These are phyloP conservation scores for Periphyllus acericola DNA, from an alignment of 2,888 invertebrate genomes.

Conservation along the genomic window DNA sequence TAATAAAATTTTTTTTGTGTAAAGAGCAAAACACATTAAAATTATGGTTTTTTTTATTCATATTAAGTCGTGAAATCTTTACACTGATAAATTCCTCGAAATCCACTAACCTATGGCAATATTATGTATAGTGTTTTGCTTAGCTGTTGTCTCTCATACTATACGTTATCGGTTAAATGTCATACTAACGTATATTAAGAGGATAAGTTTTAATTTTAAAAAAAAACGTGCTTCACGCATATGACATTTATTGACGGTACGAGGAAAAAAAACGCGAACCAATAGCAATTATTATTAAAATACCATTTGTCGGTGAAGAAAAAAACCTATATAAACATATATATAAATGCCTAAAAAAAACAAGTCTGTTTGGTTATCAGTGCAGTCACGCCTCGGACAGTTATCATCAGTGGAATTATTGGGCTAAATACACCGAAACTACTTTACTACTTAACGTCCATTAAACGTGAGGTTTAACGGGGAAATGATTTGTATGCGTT, in stretches of 20 bases:
- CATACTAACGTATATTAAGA: neutral
- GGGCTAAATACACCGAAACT: constrained; percentile 43
- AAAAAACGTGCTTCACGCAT: constrained; percentile 55
- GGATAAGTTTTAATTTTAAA: constrained; percentile 17
- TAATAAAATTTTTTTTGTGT: neutral
- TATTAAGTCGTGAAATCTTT: no score
- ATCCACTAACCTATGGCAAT: neutral
- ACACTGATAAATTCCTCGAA: neutral
- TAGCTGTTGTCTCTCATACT: neutral
- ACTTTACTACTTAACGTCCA: constrained; percentile 59
- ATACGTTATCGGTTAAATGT: constrained; percentile 32
- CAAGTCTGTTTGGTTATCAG: constrained; percentile 50
- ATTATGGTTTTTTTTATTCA: no score
- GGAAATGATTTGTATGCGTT: neutral
- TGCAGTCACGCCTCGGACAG: constrained; percentile 45
- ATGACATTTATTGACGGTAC: constrained; percentile 41
- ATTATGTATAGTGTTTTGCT: neutral
- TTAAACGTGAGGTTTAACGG: constrained; percentile 42
- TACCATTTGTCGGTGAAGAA: constrained; percentile 30
- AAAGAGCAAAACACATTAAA: no score
- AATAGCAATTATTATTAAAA: constrained; percentile 40
- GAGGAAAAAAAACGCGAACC: constrained; percentile 12
- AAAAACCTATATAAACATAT: neutral
- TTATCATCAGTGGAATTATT: constrained; percentile 50
- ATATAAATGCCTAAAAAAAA: constrained; percentile 11